These are phyloP conservation scores for Riparia riparia DNA, from an alignment of 2,113 vertebrate species.

Conservation along the genomic window DNA sequence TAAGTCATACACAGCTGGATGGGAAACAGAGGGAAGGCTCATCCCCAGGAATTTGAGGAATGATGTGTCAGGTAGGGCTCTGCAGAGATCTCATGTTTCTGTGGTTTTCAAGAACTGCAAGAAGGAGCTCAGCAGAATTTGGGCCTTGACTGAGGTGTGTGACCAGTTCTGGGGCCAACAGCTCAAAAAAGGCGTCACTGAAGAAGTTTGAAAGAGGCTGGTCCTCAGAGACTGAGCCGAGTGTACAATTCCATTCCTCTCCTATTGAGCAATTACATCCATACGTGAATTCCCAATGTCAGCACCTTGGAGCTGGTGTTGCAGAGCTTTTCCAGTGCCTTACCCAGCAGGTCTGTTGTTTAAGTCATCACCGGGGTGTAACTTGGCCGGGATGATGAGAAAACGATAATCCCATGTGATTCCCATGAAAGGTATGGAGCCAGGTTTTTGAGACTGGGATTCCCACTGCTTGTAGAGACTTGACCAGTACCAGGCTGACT, in stretches of 20 bases:
- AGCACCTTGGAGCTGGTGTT: neutral
- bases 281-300: neutral
- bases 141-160: neutral
- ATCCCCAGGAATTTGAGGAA: neutral
- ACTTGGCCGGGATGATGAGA: neutral
- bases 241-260: neutral
- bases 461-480: neutral
- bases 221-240: neutral
- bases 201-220: neutral
- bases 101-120: neutral
- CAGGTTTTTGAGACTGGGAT: neutral
- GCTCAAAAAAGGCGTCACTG: neutral
- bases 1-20: neutral
- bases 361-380: neutral
- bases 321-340: neutral
- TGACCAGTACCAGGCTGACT: neutral
- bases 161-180: neutral
- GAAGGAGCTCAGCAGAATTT: neutral
- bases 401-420: neutral
- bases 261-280: neutral
- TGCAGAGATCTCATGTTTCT: neutral
- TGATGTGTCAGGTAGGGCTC: neutral
- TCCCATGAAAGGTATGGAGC: neutral
- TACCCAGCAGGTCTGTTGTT: neutral
- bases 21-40: neutral